Percentiles rank a stretch among this genome's conserved stretches.
phyloP scores from a whole-genome alignment of 2,113 vertebrate species.

The Cnemophilus loriae region DNA sequence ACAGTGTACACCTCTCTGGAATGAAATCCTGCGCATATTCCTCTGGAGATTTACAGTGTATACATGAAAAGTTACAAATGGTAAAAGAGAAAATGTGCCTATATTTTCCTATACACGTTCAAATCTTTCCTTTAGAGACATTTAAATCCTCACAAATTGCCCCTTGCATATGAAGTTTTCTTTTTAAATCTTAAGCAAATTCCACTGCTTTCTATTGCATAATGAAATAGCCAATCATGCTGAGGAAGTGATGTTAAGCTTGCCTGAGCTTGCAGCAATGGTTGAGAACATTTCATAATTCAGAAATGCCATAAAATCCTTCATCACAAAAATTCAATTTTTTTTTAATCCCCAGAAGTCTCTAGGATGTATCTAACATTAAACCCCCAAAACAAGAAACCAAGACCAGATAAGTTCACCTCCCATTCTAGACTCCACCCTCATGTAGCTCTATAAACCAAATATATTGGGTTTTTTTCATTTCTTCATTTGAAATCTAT shows the following conservation, averaged over 20 bases:
- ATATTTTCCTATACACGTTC: conserved; percentile 15
- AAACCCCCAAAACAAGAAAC: conserved; percentile 18
- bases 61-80: conserved; percentile 2
- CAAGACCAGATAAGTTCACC: background rate
- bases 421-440: background rate
- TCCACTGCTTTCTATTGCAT: conserved; percentile 20
- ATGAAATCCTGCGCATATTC: background rate
- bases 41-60: conserved; percentile 10
- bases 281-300: conserved; percentile 38
- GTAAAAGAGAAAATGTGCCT: conserved; percentile 46
- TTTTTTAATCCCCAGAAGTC: conserved; percentile 24
- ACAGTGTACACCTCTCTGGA: background rate
- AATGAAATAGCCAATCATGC: conserved; percentile 32
- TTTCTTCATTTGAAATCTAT: background rate
- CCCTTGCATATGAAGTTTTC: conserved; percentile 31
- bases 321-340: conserved; percentile 21
- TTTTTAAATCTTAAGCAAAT: conserved; percentile 61
- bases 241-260: conserved; percentile 27
- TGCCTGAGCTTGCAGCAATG: conserved; percentile 26
- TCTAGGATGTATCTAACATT: conserved; percentile 1
- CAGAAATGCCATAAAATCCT: conserved; percentile 35
- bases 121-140: conserved; percentile 51
- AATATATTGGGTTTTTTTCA: background rate
- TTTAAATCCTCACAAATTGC: conserved; percentile 58
- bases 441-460: background rate